These are phyloP conservation scores for Watsonalla cultraria DNA, from an alignment of 2,888 invertebrate genomes.

Conservation along the genomic window DNA sequence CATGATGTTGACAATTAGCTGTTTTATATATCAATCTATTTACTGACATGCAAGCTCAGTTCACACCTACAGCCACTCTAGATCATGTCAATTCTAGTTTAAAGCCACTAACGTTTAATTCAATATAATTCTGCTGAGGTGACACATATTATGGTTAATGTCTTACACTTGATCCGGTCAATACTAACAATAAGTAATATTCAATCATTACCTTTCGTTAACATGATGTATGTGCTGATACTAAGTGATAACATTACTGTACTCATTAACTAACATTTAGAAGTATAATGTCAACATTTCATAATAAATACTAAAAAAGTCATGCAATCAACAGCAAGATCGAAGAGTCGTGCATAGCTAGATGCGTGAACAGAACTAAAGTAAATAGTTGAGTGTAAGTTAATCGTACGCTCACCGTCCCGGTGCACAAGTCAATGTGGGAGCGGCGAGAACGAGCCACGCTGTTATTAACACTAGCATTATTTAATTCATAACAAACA, in stretches of 20 bases:
- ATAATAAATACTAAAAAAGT: slow-evolving; percentile 53
- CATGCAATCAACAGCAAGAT: slow-evolving; percentile 76
- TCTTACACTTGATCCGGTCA: slow-evolving; percentile 71
- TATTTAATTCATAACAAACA: slow-evolving; percentile 61
- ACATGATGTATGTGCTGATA: slow-evolving; percentile 74
- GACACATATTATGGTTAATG: slow-evolving; percentile 31
- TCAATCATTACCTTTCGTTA: slow-evolving; percentile 60
- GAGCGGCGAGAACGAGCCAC: slow-evolving; percentile 46
- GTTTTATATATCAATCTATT: slow-evolving; percentile 39
- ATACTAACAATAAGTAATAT: slow-evolving; percentile 38
- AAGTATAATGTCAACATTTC: slow-evolving; percentile 41
- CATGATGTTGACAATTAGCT: slow-evolving; percentile 37
- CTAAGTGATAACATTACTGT: slow-evolving; percentile 68
- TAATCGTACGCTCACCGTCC: slow-evolving; percentile 50
- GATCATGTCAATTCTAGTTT: slow-evolving; percentile 29
- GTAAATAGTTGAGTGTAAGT: slow-evolving; percentile 53
- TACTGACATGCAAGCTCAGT: slow-evolving; percentile 52
- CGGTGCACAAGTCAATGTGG: slow-evolving; percentile 33
- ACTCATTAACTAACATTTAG: slow-evolving; percentile 68
- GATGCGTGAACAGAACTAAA: slow-evolving; percentile 75
- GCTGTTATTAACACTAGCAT: slow-evolving; percentile 51
- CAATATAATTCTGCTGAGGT: slow-evolving; percentile 23
- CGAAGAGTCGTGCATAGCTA: slow-evolving; percentile 75
- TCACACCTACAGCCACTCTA: slow-evolving; percentile 48
- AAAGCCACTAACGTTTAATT: slow-evolving; percentile 45